Conservation (phyloP, 2,888 invertebrate genomes). For the Silvanus unidentatus region DNA sequence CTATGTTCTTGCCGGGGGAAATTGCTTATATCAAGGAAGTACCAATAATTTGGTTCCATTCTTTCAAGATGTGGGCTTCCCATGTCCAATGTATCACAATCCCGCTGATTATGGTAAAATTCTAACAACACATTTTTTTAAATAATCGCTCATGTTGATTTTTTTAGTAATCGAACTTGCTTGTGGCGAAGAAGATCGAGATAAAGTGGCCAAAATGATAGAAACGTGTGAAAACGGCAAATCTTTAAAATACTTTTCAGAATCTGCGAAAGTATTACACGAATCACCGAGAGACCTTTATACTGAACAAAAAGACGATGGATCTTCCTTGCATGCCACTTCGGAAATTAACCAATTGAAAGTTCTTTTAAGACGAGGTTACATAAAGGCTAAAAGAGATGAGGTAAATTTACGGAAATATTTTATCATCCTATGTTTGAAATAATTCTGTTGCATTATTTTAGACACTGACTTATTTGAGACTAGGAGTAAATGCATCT, state of each 20-base stretch:
- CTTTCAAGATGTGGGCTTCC: constrained; percentile 64
- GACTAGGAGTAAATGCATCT: constrained; percentile 66
- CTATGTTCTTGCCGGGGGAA: constrained; percentile 79
- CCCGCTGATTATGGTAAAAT: constrained; percentile 87
- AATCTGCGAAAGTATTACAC: constrained; percentile 51
- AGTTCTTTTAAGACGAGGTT: constrained; percentile 65
- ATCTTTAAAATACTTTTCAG: constrained; percentile 62
- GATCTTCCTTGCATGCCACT: constrained; percentile 57
- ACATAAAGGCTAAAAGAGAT: constrained; percentile 68
- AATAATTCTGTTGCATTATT: constrained; percentile 21
- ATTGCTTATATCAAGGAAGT: constrained; percentile 81
- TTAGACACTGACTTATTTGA: constrained; percentile 71
- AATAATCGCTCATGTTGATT: constrained; percentile 2
- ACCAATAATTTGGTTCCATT: constrained; percentile 70
- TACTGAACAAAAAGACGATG: constrained; percentile 6
- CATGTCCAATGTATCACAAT: constrained; percentile 90
- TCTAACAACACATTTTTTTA: background rate
- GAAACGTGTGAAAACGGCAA: constrained; percentile 66
- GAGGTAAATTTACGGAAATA: constrained; percentile 51
- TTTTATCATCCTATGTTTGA: background rate
- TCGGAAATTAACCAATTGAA: constrained; percentile 64
- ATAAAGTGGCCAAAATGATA: constrained; percentile 63
- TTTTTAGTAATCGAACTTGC: constrained; percentile 83
- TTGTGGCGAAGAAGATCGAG: constrained; percentile 83
- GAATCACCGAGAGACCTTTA: background rate